These are phyloP conservation scores for Oreochromis mossambicus DNA, from an alignment of 2,797 vertebrate genomes.

Conservation along the genomic window DNA sequence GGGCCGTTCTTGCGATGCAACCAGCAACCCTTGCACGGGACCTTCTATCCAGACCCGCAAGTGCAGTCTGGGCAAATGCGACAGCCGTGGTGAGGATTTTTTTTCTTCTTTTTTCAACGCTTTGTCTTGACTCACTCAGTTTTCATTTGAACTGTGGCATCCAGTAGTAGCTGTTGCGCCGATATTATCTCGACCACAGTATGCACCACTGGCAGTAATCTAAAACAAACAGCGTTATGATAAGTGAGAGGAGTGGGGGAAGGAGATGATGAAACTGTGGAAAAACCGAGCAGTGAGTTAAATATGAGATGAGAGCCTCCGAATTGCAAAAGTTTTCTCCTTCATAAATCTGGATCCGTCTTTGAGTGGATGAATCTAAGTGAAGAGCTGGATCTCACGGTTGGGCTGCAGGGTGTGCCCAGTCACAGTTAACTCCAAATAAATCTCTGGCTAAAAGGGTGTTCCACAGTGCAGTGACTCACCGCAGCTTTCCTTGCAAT, in stretches of 20 bases:
- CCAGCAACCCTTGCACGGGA: slow-evolving; percentile 90
- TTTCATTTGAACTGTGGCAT: neutral
- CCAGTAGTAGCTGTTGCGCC: neutral
- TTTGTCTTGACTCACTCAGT: neutral
- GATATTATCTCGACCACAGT: neutral
- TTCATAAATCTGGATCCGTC: slow-evolving; percentile 38
- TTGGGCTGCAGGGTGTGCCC: slow-evolving; percentile 42
- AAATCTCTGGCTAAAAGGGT: slow-evolving; percentile 35
- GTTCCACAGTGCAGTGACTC: slow-evolving; percentile 44
- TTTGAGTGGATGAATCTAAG: slow-evolving; percentile 15
- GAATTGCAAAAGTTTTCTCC: slow-evolving; percentile 20
- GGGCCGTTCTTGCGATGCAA: slow-evolving; percentile 93
- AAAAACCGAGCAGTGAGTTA: slow-evolving; percentile 7
- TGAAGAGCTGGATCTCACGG: slow-evolving; percentile 21
- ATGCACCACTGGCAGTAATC: neutral
- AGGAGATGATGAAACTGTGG: slow-evolving; percentile 16
- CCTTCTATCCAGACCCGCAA: slow-evolving; percentile 95
- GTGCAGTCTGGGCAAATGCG: slow-evolving; percentile 91
- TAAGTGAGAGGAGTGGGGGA: neutral
- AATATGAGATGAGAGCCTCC: slow-evolving; percentile 19
- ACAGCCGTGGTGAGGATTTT: slow-evolving; percentile 87
- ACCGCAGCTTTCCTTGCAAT: slow-evolving; percentile 9
- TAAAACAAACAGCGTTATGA: slow-evolving; percentile 26
- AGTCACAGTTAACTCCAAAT: slow-evolving; percentile 36
- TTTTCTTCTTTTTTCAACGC: neutral